phyloP scores from a whole-genome alignment of 2,797 vertebrate genomes.

The Pseudopleuronectes americanus region DNA sequence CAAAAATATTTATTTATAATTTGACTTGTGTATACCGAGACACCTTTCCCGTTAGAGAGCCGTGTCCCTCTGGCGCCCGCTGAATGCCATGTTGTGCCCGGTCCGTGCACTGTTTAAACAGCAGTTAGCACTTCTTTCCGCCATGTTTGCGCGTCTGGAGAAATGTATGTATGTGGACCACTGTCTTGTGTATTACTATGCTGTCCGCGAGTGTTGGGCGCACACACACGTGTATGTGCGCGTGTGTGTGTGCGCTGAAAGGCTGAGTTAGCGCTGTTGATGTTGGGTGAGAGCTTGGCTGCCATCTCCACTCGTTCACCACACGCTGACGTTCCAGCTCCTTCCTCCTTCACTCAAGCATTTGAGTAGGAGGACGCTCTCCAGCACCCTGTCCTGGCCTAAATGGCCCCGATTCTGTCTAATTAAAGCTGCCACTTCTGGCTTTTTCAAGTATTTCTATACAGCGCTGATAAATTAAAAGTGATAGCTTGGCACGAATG shows the following conservation, averaged over 20 bases:
- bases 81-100: conserved; percentile 66
- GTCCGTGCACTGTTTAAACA: conserved; percentile 59
- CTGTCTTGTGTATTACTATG: conserved; percentile 37
- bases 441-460: conserved; percentile 38
- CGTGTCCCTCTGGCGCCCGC: conserved; percentile 57
- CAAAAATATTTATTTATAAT: conserved; percentile 77
- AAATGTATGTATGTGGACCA: conserved; percentile 26
- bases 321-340: conserved; percentile 61
- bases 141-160: conserved; percentile 33
- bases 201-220: conserved; percentile 24
- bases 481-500: conserved; percentile 38
- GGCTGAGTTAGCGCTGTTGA: conserved; percentile 69
- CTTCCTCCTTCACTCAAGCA: conserved; percentile 57
- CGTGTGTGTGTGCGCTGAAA: conserved; percentile 48
- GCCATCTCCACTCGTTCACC: conserved; percentile 57
- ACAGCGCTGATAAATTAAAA: conserved; percentile 32
- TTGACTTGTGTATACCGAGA: conserved; percentile 50
- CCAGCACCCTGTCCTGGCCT: conserved; percentile 59
- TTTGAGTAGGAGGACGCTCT: conserved; percentile 49
- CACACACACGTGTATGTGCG: conserved; percentile 11
- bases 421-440: conserved; percentile 69
- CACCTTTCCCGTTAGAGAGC: conserved; percentile 53
- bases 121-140: conserved; percentile 70
- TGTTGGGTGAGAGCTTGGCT: conserved; percentile 70
- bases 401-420: conserved; percentile 45